Base-by-base conservation (phyloP, 2,113 vertebrate genomes). In the Tylochromis polylepis region DNA sequence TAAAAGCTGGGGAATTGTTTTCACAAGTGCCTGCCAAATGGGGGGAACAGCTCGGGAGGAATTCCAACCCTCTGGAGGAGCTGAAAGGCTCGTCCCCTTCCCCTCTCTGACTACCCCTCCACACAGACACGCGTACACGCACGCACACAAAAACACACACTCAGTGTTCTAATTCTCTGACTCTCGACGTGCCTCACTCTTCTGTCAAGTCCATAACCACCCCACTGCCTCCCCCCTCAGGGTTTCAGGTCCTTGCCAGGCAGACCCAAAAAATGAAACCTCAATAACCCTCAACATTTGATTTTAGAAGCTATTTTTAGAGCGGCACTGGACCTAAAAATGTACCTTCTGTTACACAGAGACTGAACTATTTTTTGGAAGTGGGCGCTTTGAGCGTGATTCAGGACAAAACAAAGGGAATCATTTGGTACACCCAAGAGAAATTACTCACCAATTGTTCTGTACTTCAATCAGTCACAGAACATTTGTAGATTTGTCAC, bases 1-100 rank as follows among this genome's bases (percentile, higher is more conserved):
- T 96, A 95, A 96, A 95, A 95, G 95, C 96, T 95, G 94, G 93
- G 91, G 96, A 96, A 96, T 95, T 96, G 95, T 96, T 96, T 96
- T 96, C 95, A 96, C 95, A 95, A 96, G 92, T 96, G 95, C 91
- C 95, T 96, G 96, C 96, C 95, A 96, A 96, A 96, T 92, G 95
- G 92, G 90, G 91, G 93, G 93, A 92, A 92, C 80, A 91, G 92
- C 85, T 91, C 90, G 84, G 89, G 87, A 95, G 94, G 95, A 96
- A 95, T 96, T 96, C 95, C 93, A 94, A 94, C 89, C 93, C 94
- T 96, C 93, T 82, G 53, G 91, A 93, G 94, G 91, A 94, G 92
- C 90, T 86, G 83, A 94, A 89, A 95, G 83, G 79, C 90, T 94
- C 84, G 93, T 93, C 90, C 86, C 87, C 85, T 91, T 90, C 88